These are phyloP conservation scores for Penaeus monodon DNA, from an alignment of 2,888 invertebrate genomes.

Conservation along the genomic window DNA sequence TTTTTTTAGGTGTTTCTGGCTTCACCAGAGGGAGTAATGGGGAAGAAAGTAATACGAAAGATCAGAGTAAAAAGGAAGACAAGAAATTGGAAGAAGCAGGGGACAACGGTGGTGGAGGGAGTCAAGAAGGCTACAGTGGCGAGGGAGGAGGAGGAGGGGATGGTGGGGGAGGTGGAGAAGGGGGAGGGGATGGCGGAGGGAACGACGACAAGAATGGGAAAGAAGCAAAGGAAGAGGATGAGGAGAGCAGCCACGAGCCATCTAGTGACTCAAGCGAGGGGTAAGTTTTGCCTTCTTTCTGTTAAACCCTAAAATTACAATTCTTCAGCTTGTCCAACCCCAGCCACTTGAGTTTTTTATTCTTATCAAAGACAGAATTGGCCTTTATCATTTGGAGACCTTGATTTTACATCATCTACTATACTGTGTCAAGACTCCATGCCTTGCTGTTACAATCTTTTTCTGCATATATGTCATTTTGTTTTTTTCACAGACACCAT, in stretches of 20 bases:
- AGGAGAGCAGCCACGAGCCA: conserved; percentile 60
- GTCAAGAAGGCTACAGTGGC: background rate
- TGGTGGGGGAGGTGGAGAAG: conserved; percentile 28
- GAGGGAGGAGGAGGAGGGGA: conserved; percentile 21
- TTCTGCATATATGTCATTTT: too few relatives aligned
- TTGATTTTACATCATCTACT: too few relatives aligned
- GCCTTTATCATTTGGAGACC: too few relatives aligned
- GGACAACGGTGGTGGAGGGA: conserved; percentile 10
- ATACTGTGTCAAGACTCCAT: too few relatives aligned
- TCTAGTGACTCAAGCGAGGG: conserved; percentile 63
- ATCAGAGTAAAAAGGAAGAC: background rate
- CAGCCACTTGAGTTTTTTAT: too few relatives aligned
- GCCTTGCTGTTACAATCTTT: too few relatives aligned
- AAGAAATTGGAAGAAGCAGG: conserved; percentile 12
- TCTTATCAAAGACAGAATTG: too few relatives aligned
- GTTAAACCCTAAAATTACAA: too few relatives aligned
- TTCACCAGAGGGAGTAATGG: background rate
- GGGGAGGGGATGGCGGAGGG: conserved; percentile 16
- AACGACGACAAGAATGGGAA: conserved; percentile 2
- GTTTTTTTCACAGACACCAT: too few relatives aligned
- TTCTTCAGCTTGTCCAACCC: too few relatives aligned
- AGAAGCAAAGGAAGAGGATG: conserved; percentile 32
- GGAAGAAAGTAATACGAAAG: conserved; percentile 8
- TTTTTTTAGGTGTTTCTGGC: too few relatives aligned
- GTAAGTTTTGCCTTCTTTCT: conserved; percentile 22